These are phyloP conservation scores for Ptilonorhynchus violaceus DNA, from an alignment of 2,113 vertebrate genomes.

Conservation along the genomic window DNA sequence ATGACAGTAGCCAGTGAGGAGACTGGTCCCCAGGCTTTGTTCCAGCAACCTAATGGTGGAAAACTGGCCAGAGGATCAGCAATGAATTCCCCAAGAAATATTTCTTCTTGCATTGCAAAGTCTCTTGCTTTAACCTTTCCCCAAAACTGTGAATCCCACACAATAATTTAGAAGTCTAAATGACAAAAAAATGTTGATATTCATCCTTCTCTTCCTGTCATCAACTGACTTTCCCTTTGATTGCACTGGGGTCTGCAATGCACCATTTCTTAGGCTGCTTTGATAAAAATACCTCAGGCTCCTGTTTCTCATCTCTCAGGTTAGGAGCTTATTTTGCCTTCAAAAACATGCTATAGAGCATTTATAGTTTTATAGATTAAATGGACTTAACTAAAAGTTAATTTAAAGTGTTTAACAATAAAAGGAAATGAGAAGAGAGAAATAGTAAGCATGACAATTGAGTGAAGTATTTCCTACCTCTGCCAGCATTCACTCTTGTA, in stretches of 20 bases:
- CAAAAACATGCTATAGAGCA: neutral
- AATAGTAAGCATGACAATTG: neutral
- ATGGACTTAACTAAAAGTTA: neutral
- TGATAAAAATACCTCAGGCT: constrained; percentile 15
- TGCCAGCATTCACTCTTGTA: neutral
- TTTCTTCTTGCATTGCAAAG: neutral
- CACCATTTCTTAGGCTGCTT: neutral
- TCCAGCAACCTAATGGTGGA: neutral
- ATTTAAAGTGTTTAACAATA: neutral
- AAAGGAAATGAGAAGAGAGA: neutral
- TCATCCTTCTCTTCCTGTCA: neutral
- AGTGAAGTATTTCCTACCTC: neutral
- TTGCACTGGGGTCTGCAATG: neutral
- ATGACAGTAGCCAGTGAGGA: neutral
- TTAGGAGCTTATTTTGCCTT: constrained; percentile 1
- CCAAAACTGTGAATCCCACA: neutral
- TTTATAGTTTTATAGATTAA: neutral
- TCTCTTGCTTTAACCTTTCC: neutral
- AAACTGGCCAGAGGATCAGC: neutral
- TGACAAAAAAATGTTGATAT: neutral
- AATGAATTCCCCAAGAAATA: neutral
- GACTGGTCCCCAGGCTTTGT: neutral
- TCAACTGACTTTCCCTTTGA: neutral
- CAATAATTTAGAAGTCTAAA: neutral
- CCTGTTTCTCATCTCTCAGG: neutral